These are phyloP conservation scores for Stegophylla sp. DNA, from an alignment of 2,888 invertebrate species.

Conservation along the genomic window DNA sequence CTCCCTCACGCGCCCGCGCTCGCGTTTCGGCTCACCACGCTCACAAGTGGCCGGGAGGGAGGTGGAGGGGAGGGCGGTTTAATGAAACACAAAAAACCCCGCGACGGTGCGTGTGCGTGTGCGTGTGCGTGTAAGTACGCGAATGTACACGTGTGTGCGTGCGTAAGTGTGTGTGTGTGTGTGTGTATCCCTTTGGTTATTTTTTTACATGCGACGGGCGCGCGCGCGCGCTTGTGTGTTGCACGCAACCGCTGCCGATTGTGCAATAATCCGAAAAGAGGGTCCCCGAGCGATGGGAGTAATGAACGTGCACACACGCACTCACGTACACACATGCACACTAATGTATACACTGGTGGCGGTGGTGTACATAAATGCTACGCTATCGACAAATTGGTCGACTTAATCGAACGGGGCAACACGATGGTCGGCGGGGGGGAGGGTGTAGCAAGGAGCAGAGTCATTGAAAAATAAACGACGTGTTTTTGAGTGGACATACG, in stretches of 20 bases:
- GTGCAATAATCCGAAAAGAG: slow-evolving; percentile 59
- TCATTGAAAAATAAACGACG: slow-evolving; percentile 18
- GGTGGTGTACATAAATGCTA: background rate
- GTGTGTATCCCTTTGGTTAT: slow-evolving; percentile 16
- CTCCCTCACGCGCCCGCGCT: slow-evolving; percentile 35
- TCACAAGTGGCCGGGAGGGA: slow-evolving; percentile 4
- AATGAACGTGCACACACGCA: slow-evolving; percentile 38
- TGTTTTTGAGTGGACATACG: slow-evolving; percentile 13
- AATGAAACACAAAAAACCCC: slow-evolving; percentile 55
- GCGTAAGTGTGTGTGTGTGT: background rate
- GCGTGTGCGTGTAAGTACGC: background rate
- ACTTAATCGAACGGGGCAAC: slow-evolving; percentile 51
- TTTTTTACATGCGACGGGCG: slow-evolving; percentile 12
- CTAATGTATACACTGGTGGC: background rate
- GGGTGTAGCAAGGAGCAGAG: background rate
- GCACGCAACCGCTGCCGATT: slow-evolving; percentile 55
- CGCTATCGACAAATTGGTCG: slow-evolving; percentile 52
- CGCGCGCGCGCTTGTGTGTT: background rate
- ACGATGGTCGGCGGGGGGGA: background rate
- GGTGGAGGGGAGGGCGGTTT: slow-evolving; percentile 25
- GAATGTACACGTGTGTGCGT: background rate
- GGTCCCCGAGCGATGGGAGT: slow-evolving; percentile 42
- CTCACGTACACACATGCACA: background rate
- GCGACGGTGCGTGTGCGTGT: slow-evolving; percentile 13
- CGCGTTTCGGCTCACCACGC: slow-evolving; percentile 11